Evolutionary conservation across 2,113 vertebrate genomes (phyloP), one percentile per base, ranked within the genome.

Genomic region (Cephalopterus ornatus): DNA sequence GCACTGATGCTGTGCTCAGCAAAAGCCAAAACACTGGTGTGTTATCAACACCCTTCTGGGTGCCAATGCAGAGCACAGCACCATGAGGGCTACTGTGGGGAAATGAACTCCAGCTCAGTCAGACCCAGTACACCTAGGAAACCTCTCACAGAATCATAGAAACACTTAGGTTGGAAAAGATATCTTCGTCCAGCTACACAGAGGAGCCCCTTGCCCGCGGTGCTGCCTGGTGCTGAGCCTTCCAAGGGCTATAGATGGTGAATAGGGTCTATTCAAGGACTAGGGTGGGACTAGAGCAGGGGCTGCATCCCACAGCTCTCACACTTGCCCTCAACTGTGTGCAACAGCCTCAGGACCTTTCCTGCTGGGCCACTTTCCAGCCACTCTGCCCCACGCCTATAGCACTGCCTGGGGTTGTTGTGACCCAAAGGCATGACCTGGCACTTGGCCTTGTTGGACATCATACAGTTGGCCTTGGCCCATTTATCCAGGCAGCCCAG

Each of bases 391-490:
- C 33, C 33, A 19, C 8, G 8, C 27, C 41, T 20, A 33, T 15
- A 42, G 32, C 16, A 3, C 2, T 70, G 23, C 22, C 9, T 16
- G n/a, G 18, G n/a, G 42, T 14, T 56, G n/a, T 33, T 81, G 65
- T 58, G n/a, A 67, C 22, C 11, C 52, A 58, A 3, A 4, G 19
- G n/a, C 28, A 47, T n/a, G 11, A 21, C 17, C 16, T 4, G 2
- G 3, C 17, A 37, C 13, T 47, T 7, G 5, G 18, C 52, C 18
- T 39, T 33, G n/a, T 58, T 81, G 22, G 22, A 18, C 28, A 5
- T 41, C 14, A 22, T 47, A 39, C 42, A 26, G 2, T 0, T 68
- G n/a, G 6, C n/a, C 22, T 14, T 1, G 6, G 35, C 6, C 23
- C 23, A 58, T 22, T 3, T 0, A 13, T 39, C 28, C 18, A 49